phyloP scores from a whole-genome alignment of 2,888 invertebrate genomes.

The Phrixothrix hirtus region DNA sequence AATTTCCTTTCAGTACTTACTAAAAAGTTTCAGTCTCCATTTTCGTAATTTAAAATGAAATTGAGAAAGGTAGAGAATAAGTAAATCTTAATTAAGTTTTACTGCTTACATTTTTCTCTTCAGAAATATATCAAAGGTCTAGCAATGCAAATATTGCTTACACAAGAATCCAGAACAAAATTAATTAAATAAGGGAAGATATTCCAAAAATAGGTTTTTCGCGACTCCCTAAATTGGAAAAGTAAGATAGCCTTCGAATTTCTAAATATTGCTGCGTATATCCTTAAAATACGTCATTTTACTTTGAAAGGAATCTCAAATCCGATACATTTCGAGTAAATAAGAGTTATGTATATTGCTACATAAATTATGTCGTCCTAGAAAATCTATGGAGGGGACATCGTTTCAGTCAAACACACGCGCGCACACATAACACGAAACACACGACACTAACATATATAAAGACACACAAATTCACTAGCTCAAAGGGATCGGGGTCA shows the following conservation, averaged over 20 bases:
- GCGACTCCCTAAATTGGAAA: slow-evolving; percentile 10
- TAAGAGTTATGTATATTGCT: slow-evolving; percentile 50
- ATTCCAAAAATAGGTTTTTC: neutral
- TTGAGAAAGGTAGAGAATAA: no score
- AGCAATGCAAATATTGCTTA: no score
- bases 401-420: slow-evolving; percentile 38
- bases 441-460: slow-evolving; percentile 10
- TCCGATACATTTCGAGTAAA: slow-evolving; percentile 45
- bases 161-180: slow-evolving; percentile 8
- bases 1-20: slow-evolving; percentile 6
- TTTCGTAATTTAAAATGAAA: no score
- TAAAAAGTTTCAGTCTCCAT: no score
- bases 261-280: slow-evolving; percentile 1
- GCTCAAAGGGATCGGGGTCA: slow-evolving; percentile 47
- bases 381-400: slow-evolving; percentile 41
- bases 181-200: slow-evolving; percentile 13
- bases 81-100: no score
- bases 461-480: slow-evolving; percentile 15
- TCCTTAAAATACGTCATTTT: slow-evolving; percentile 23
- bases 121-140: no score
- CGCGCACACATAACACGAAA: no score
- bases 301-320: slow-evolving; percentile 30
- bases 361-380: slow-evolving; percentile 47
- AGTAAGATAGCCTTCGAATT: slow-evolving; percentile 6
- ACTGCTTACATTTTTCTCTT: no score